Conservation (phyloP, 2,113 vertebrate species). For the Eptesicus fuscus region DNA sequence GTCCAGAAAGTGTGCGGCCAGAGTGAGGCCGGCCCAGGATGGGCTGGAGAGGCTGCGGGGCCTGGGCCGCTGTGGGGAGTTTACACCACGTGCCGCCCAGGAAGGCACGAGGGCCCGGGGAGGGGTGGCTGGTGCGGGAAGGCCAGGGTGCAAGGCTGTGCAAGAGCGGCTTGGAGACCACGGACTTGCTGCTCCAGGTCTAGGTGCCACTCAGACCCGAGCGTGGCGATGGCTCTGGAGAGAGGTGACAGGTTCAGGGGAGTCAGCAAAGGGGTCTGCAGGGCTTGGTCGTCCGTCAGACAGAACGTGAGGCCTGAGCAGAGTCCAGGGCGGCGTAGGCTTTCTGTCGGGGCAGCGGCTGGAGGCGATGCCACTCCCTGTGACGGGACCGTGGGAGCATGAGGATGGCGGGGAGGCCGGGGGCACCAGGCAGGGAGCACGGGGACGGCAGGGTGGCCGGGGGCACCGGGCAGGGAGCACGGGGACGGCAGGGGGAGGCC, state of each 20-base stretch:
- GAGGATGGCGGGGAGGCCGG: background rate
- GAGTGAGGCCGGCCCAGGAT: accelerated
- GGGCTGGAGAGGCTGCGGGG: background rate
- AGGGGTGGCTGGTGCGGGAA: background rate
- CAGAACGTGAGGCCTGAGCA: background rate
- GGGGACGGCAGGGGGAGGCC: background rate
- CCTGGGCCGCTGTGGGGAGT: accelerated
- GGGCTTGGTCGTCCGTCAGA: background rate
- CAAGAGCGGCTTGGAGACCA: background rate
- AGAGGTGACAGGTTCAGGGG: background rate
- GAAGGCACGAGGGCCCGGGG: background rate
- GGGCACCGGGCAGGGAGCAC: background rate
- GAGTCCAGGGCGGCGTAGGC: background rate
- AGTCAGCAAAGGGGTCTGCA: background rate
- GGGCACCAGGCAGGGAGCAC: background rate
- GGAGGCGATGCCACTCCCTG: background rate
- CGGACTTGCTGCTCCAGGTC: background rate
- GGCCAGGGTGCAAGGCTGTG: background rate
- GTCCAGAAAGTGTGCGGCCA: background rate
- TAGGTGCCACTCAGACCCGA: background rate
- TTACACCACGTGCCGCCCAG: accelerated
- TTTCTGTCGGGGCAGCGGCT: background rate
- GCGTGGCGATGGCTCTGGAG: background rate
- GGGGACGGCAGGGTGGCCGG: too few species aligned
- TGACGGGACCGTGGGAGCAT: accelerated